Conservation (phyloP, 2,888 invertebrate genomes). For the Acronicta aceris region DNA sequence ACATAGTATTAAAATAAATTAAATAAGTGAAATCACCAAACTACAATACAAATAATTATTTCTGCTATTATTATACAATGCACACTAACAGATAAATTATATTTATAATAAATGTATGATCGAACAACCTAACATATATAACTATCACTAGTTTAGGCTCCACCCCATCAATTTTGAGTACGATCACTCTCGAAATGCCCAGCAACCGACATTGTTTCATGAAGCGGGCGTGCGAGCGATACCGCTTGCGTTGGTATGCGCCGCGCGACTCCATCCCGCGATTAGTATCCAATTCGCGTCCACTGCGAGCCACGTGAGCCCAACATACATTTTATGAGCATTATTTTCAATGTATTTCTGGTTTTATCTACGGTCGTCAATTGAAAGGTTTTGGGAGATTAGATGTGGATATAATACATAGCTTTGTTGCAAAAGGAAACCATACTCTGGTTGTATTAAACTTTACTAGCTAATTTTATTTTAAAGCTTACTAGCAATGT, state of each 20-base stretch:
- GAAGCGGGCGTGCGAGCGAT: conserved; percentile 4
- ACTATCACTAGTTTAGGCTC: no score
- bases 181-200: neutral
- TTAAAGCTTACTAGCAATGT: no score
- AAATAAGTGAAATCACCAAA: no score
- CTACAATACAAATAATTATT: no score
- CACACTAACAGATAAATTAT: no score
- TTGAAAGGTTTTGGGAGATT: conserved; percentile 5
- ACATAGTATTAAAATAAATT: no score
- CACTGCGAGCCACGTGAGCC: conserved; percentile 3
- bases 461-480: no score
- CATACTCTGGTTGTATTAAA: neutral
- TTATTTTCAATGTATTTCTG: conserved; percentile 44
- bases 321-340: conserved; percentile 21
- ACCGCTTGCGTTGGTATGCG: conserved; percentile 15
- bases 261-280: conserved; percentile 6
- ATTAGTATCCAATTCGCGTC: conserved; percentile 38
- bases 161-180: no score
- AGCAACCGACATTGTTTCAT: conserved; percentile 5
- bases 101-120: no score
- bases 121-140: no score
- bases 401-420: neutral
- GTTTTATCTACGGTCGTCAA: conserved; percentile 17
- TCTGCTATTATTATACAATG: no score
- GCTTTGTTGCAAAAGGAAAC: neutral